Evolutionary conservation across 1,140 invertebrate species (phyloP), one percentile per base, ranked within the genome.

Genomic region (Augochlora pura): DNA sequence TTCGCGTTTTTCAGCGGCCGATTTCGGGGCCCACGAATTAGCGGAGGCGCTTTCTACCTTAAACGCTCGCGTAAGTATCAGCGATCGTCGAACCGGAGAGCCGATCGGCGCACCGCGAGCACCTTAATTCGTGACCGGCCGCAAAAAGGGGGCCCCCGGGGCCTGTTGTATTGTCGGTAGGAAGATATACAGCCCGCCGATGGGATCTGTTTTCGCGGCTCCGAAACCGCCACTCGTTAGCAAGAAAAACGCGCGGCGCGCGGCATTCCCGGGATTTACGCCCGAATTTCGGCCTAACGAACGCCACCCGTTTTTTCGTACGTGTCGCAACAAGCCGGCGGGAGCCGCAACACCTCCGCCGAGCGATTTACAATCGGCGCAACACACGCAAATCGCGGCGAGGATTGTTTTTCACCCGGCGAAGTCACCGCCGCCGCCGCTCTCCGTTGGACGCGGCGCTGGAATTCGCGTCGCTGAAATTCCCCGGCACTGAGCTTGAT

Each of bases 241-340:
- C 49, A 25, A 75, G 77, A 82, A 82, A 81, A 81, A 82, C 64
- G 49, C 49, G 49, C 32, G 32, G 42, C 25, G 16, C 32, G 39
- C 25, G 10, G 68, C 67, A 72, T 78, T 78, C 76, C 12, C 67
- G 38, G 69, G 78, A 81, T 82, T 82, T 82, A 81, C 39, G 42
- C 54, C 21, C 38, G 79, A 68, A 83, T 77, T 71, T 83, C 66
- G 52, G 27, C 9, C 71, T 81, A 81, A 83, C 81, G 66, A 83
- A 80, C 38, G 49, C 63, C 25, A 57, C 52, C 16, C 70, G 70
- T 81, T 81, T 62, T 42, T 81, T 65, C 74, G 80, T 23, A 5
- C 21, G 46, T 76, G 54, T 71, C 72, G 67, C 66, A 60, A 81
- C 32, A 5, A 32, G 32, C 42, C 42, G 8, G 8, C 42, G 42